Evolutionary conservation across 1,140 invertebrate species (phyloP), one percentile per base, ranked within the genome.

Genomic region (Ectropis grisescens): DNA sequence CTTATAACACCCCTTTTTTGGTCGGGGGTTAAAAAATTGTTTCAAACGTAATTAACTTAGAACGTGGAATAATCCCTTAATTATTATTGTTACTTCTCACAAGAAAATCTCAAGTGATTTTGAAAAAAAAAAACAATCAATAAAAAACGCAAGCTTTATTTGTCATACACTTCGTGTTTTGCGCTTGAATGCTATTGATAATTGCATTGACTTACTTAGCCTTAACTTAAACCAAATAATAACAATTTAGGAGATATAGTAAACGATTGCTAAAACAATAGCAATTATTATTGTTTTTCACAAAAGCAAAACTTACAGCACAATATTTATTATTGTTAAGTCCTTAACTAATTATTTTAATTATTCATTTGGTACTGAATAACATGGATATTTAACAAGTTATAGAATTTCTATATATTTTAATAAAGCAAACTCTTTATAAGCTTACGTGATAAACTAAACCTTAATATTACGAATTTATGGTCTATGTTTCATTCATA

Each of bases 121-220:
- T 5, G 9, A 9, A 19, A 14, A 37, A 61, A 55, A 47, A 53
- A 58, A 53, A 67, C 44, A 46, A 37, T 34, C 35, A 22, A 22
- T 41, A 48, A 53, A 39, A 61, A 61, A 64, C n/a, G 59, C 53
- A 74, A 74, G 69, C 69, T 70, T 70, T 74, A 74, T 68, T 74
- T 58, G 49, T 59, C 60, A 55, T 58, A 68, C 58, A 67, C 61
- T 60, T 66, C 61, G 69, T 74, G 64, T 66, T 33, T 40, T 40
- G 16, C 31, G 24, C 31, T 40, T 40, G 30, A 30, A 22, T 24
- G 13, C 3, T 13, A 33, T 12, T 24, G 9, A 22, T 22, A 22
- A 22, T 22, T 22, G 9, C 9, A 22, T 22, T 22, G 4, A 22
- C 9, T 5, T 22, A 22, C 4, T 22, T 5, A 22, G 4, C 9